These are phyloP conservation scores for Tetranychus piercei DNA, from an alignment of 2,888 invertebrate genomes.

Conservation along the genomic window DNA sequence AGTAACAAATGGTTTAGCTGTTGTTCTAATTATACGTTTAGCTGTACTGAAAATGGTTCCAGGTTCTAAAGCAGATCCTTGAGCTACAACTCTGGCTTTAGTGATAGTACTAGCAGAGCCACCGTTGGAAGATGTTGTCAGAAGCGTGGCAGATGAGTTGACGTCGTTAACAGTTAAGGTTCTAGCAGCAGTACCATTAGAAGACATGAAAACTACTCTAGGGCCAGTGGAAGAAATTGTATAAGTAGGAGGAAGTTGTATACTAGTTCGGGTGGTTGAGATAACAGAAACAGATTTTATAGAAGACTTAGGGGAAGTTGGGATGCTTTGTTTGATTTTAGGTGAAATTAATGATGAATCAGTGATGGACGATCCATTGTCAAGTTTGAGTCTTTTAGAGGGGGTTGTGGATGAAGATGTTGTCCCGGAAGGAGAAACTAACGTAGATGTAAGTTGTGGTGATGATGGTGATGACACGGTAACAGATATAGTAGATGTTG, in stretches of 20 bases:
- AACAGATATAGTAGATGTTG: background rate
- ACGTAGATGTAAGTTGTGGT: background rate
- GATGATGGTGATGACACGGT: too few species aligned
- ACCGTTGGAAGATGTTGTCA: background rate
- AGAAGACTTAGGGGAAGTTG: background rate
- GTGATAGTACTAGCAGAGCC: background rate
- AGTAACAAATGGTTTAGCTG: background rate
- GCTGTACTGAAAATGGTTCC: background rate
- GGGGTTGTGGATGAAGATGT: background rate
- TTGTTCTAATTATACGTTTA: background rate
- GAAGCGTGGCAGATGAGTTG: background rate
- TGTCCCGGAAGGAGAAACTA: background rate
- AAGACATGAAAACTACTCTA: conserved; percentile 7
- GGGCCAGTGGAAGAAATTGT: background rate
- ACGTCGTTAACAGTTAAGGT: background rate
- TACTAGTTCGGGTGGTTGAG: background rate
- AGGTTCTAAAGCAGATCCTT: background rate
- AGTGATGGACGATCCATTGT: background rate
- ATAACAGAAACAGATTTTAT: background rate
- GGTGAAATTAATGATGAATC: background rate
- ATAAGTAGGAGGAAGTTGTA: background rate
- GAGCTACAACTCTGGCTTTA: background rate
- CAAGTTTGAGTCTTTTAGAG: background rate
- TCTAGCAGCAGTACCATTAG: background rate
- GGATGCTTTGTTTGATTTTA: background rate